phyloP scores from a whole-genome alignment of 2,113 vertebrate genomes.

The Coturnix japonica region DNA sequence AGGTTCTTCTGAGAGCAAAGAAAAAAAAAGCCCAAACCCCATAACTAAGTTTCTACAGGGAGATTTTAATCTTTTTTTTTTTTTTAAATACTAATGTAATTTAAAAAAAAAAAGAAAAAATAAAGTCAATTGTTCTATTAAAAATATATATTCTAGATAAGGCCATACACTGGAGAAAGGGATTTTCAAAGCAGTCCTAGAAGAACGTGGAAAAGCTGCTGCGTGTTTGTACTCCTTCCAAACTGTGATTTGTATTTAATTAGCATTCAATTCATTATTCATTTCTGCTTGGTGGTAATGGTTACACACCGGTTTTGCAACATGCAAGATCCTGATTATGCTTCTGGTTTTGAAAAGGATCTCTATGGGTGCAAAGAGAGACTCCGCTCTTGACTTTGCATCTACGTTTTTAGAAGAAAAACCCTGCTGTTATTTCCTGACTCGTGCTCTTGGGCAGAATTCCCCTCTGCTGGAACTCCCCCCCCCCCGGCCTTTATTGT shows the following conservation, averaged over 20 bases:
- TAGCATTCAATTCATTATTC: conserved; percentile 52
- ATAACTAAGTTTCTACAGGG: background rate
- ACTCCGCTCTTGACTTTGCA: background rate
- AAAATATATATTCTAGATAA: background rate
- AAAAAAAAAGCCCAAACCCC: background rate
- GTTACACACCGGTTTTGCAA: conserved; percentile 45
- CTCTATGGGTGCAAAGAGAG: background rate
- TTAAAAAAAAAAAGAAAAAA: background rate
- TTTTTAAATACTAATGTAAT: background rate
- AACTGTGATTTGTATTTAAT: conserved; percentile 66
- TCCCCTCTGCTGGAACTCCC: rapidly evolving
- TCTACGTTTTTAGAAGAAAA: background rate
- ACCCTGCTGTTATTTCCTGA: background rate
- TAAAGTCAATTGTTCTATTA: background rate
- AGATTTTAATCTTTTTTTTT: background rate
- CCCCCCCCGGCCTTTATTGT: background rate
- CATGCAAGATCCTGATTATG: conserved; percentile 8
- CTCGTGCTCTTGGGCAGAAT: background rate
- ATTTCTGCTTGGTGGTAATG: conserved; percentile 44
- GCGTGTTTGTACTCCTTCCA: conserved; percentile 28
- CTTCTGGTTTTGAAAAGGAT: background rate
- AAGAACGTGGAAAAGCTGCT: background rate
- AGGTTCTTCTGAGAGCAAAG: background rate
- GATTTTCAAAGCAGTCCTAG: conserved; percentile 3
- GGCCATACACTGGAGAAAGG: background rate